Conservation (phyloP, 1,140 invertebrate genomes). For the Drosophila nikananu region DNA sequence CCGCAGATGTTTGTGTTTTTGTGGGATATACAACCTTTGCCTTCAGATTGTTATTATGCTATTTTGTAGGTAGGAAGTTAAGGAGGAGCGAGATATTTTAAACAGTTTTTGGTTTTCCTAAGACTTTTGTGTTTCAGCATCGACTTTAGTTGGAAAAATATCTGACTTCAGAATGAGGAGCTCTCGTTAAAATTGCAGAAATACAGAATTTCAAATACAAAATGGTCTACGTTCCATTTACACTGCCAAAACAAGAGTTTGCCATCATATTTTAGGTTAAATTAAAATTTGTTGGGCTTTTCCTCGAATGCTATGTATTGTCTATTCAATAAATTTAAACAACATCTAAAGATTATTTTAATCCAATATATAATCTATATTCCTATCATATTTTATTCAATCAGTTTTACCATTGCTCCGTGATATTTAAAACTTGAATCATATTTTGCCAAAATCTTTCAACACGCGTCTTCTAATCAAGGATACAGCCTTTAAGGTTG, state of each 20-base stretch:
- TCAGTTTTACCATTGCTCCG: background rate
- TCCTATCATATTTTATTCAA: background rate
- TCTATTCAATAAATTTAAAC: too few relatives aligned
- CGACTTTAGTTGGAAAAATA: background rate
- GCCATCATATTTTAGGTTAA: background rate
- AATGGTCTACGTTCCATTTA: background rate
- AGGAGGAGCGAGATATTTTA: background rate
- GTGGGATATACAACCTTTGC: background rate
- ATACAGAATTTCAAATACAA: background rate
- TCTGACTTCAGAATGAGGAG: background rate
- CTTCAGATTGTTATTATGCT: background rate
- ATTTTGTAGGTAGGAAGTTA: background rate
- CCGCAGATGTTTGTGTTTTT: constrained; percentile 9
- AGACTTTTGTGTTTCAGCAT: background rate
- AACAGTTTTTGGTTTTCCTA: background rate
- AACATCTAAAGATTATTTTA: background rate
- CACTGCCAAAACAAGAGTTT: background rate
- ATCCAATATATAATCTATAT: too few relatives aligned
- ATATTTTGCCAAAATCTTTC: background rate
- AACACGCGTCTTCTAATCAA: background rate
- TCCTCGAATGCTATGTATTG: background rate
- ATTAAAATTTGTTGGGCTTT: background rate
- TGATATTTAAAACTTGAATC: too few relatives aligned
- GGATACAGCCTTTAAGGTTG: background rate
- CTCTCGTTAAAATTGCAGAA: background rate